Percentiles rank a stretch among this genome's conserved stretches.
Evolutionary conservation across 2,888 invertebrate species (phyloP).

Genomic region (Dolomedes plantarius): DNA sequence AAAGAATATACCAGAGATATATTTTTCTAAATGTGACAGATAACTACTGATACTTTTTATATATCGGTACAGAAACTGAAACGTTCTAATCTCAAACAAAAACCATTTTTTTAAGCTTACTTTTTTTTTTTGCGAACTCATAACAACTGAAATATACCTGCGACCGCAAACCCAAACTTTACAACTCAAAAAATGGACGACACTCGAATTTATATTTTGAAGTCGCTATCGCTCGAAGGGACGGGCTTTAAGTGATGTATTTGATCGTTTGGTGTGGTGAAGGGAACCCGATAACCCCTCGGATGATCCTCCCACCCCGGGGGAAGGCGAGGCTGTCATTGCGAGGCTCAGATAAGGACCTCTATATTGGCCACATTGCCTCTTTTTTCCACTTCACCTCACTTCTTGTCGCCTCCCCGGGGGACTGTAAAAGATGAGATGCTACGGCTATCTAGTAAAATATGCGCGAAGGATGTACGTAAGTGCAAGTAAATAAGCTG

Average conservation of each 20-base stretch:
- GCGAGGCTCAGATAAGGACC: slow-evolving; percentile 60
- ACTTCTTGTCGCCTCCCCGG: slow-evolving; percentile 37
- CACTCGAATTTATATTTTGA: not conserved
- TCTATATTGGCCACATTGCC: slow-evolving; percentile 71
- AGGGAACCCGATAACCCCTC: slow-evolving; percentile 67
- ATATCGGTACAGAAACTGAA: too few species aligned
- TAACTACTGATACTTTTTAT: too few species aligned
- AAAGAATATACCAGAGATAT: too few species aligned
- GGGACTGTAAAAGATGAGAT: not conserved
- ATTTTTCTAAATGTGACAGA: too few species aligned
- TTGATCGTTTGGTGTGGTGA: slow-evolving; percentile 70
- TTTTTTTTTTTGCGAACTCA: too few species aligned
- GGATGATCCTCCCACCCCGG: slow-evolving; percentile 33
- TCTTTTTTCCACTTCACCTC: slow-evolving; percentile 63
- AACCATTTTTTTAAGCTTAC: too few species aligned
- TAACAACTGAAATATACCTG: too few species aligned
- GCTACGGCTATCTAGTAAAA: not conserved
- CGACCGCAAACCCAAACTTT: too few species aligned
- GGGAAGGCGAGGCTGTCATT: slow-evolving; percentile 54
- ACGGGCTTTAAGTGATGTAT: slow-evolving; percentile 52
- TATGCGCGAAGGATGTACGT: slow-evolving; percentile 7
- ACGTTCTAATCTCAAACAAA: too few species aligned
- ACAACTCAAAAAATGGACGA: not conserved
- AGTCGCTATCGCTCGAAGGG: not conserved
- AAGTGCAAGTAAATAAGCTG: slow-evolving; percentile 8